Evolutionary conservation across 1,140 invertebrate species (phyloP).

Genomic region (Drosophila guanche): DNA sequence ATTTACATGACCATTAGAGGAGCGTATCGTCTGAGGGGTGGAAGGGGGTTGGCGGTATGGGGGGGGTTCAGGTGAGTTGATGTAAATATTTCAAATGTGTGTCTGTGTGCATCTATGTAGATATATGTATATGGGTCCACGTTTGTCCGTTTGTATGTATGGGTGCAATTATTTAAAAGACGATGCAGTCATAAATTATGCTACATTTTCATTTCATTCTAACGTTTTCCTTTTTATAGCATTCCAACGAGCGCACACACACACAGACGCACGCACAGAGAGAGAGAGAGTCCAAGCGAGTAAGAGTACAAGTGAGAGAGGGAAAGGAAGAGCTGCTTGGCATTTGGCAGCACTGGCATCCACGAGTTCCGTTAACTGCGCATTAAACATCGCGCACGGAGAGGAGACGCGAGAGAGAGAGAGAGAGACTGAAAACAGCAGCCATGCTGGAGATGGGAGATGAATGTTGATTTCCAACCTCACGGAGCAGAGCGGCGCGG

Average conservation of each 20-base stretch:
- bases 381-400: conserved; percentile 43
- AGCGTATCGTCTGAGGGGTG: neutral
- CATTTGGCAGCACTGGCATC: conserved; percentile 46
- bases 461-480: conserved; percentile 46
- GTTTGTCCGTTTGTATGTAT: conserved; percentile 49
- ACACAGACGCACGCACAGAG: conserved; percentile 29
- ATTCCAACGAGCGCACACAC: conserved; percentile 64
- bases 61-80: conserved; percentile 46
- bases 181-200: conserved; percentile 80
- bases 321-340: conserved; percentile 20
- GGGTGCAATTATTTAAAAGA: conserved; percentile 81
- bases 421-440: conserved; percentile 49
- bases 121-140: neutral
- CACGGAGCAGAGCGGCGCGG: conserved; percentile 9
- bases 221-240: conserved; percentile 80
- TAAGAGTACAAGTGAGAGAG: neutral
- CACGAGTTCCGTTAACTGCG: conserved; percentile 34
- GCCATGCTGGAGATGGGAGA: conserved; percentile 42
- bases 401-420: too few species aligned
- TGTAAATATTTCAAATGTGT: conserved; percentile 68
- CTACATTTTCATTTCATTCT: conserved; percentile 82
- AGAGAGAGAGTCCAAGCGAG: conserved; percentile 10
- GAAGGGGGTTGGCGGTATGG: neutral
- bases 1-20: conserved; percentile 57
- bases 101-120: conserved; percentile 21